A percentile compares a stretch with the other conserved stretches of the same genome.
Conservation (phyloP, 2,888 invertebrate species). For the Polydrusus tereticollis region DNA sequence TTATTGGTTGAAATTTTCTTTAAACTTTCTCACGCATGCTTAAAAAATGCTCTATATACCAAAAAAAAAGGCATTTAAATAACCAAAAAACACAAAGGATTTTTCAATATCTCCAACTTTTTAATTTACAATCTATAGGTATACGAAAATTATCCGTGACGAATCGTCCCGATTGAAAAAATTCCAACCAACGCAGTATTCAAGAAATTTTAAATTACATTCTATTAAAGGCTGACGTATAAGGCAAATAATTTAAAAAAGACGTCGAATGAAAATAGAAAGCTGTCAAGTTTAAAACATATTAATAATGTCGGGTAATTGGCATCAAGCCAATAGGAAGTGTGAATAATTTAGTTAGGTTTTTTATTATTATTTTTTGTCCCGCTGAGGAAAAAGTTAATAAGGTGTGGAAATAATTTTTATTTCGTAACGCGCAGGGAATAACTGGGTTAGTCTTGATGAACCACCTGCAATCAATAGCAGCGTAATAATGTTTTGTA, state of each 20-base stretch:
- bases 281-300: conserved; percentile 44
- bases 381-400: conserved; percentile 16
- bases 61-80: conserved; percentile 8
- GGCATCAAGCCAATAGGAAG: conserved; percentile 44
- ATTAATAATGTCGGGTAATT: conserved; percentile 48
- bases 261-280: conserved; percentile 34
- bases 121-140: conserved; percentile 37
- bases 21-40: background rate
- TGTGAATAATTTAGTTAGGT: conserved; percentile 41
- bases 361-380: conserved; percentile 16
- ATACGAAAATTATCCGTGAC: conserved; percentile 37
- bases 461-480: background rate
- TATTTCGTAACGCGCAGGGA: background rate
- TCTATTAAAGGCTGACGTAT: conserved; percentile 42
- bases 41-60: background rate
- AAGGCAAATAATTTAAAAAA: conserved; percentile 46
- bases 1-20: too few relatives aligned
- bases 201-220: conserved; percentile 44
- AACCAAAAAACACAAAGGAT: conserved; percentile 21
- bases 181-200: conserved; percentile 34
- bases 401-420: conserved; percentile 33
- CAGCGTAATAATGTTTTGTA: background rate
- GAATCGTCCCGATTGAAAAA: conserved; percentile 46
- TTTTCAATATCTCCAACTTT: conserved; percentile 32
- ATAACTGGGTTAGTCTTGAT: background rate